Evolutionary conservation across 1,140 invertebrate species (phyloP), one percentile per base, ranked within the genome.

Genomic region (Ostrea edulis): DNA sequence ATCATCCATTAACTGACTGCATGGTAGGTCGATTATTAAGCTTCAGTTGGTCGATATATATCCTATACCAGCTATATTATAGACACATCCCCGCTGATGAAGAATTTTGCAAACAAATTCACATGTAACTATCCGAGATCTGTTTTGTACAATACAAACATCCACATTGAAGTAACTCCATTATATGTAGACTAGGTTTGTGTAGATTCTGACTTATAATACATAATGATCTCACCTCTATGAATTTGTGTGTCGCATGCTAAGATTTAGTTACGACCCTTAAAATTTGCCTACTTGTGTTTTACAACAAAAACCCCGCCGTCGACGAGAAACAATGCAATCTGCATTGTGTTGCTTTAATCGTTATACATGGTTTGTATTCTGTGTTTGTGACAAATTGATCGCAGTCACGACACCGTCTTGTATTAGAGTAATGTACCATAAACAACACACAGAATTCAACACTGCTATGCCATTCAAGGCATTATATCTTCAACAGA

Each of bases 361-460:
- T 77, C 68, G 25, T 17, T 77, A 29, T 44, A 77, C 68, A 29
- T 25, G 68, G 68, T 29, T 62, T 77, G 68, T 77, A 77, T 77
- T 77, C 25, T 14, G 55, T 62, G 55, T 62, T 62, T 20, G 55
- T 62, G 55, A 62, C 55, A 62, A 77, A 77, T 77, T 77, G 68
- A 29, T 35, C 29, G 68, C 68, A 35, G 68, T 77, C 68, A 77
- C 68, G 68, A 77, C 29, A 77, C 25, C 14, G 68, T 29, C 68
- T 77, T 77, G 68, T 77, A 25, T 77, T 77, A 29, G 68, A 77
- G 68, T 77, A 77, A 77, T 77, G 68, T 77, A 77, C 68, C 68
- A 29, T 8, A 77, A 77, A 77, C 11, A 77, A 29, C 25, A 35
- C 68, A 77, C 68, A 62, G 17, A 77, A 77, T 77, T 29, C 22